Evolutionary conservation across 2,113 vertebrate species (phyloP), one percentile per base, ranked within the genome.

Genomic region (Neomonachus schauinslandi): DNA sequence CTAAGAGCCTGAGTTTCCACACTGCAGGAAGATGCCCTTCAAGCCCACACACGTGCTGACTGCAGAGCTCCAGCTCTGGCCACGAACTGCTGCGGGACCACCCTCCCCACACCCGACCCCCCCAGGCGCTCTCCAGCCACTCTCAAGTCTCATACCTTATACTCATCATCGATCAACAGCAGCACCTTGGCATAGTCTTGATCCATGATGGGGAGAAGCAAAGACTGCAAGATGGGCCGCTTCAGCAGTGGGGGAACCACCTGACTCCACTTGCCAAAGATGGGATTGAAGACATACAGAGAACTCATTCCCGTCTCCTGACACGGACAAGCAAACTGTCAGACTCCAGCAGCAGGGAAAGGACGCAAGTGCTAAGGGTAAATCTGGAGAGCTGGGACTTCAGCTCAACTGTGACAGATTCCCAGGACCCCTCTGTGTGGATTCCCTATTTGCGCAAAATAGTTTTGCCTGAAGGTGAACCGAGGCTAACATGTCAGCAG

Each of bases 101-200:
- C 15, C 49, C 28, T 65, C 61, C 53, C 39, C 13, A 19, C 0
- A 0, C n/a, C 57, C 11, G 0, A 12, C 22, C 67, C 19, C 2
- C 8, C 0, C 0, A 1, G 5, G 9, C 0, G 24, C 5, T 2
- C 31, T 7, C 42, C 82, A 21, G 33, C 33, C 33, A 12, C 57
- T 2, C 28, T 4, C 5, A 49, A 18, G 59, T 7, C 14, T 4
- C n/a, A 26, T 91, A 99, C 99, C 99, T 99, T 99, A 98, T 99
- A 99, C 92, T 99, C 99, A 49, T 99, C 99, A 31, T 99, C 99
- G 1, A 99, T 99, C 63, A 99, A 98, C 4, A 99, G 99, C 7
- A 99, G 97, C 18, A 99, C 99, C 96, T 99, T 99, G 72, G 99
- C 99, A 7, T 99, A 99, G 97, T 99, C 99, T 98, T 99, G 99